Base-by-base conservation (phyloP, 2,888 invertebrate genomes). In the Brachylomia viminalis region DNA sequence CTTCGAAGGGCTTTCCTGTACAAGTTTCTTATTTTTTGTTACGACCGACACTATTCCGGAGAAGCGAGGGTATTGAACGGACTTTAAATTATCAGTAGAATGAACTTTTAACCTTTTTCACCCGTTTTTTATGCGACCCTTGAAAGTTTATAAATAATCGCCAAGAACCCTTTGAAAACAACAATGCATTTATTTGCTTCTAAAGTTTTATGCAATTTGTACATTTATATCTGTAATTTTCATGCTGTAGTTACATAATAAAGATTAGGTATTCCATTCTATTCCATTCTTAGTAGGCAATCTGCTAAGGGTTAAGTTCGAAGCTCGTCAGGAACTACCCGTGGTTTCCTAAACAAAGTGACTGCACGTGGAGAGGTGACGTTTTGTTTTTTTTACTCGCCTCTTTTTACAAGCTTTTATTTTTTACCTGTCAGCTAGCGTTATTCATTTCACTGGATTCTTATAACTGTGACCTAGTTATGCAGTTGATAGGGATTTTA, bases 401-500 rank as follows among this genome's bases (percentile, higher is more conserved):
- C 27, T 59, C 85, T 73, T 85, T 77, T n/a, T n/a, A n/a, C n/a
- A n/a, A n/a, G n/a, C n/a, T n/a, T n/a, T n/a, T n/a, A n/a, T n/a
- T n/a, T n/a, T 64, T 85, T 59, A 81, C 33, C 64, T 52, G 71
- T 45, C n/a, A 5, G 47, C 47, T 42, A 71, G 52, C 52, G 45
- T 74, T 67, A 64, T 80, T 80, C 72, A 78, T 72, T 81, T 77
- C 80, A 78, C 52, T 56, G 27, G 42, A 64, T 77, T 77, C 49
- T 38, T 78, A 68, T 66, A 67, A 45, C 79, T 75, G 79, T 72
- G 79, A 80, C 84, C 78, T 76, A 81, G 79, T 81, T 80, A n/a
- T 27, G 64, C 76, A 74, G 75, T 74, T 75, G 65, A 59, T 65
- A 68, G 79, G 64, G 70, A 80, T 85, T 89, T 89, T 90, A 89